Base-by-base conservation (phyloP, 1,140 invertebrate genomes). In the Oreohelix idahoensis region DNA sequence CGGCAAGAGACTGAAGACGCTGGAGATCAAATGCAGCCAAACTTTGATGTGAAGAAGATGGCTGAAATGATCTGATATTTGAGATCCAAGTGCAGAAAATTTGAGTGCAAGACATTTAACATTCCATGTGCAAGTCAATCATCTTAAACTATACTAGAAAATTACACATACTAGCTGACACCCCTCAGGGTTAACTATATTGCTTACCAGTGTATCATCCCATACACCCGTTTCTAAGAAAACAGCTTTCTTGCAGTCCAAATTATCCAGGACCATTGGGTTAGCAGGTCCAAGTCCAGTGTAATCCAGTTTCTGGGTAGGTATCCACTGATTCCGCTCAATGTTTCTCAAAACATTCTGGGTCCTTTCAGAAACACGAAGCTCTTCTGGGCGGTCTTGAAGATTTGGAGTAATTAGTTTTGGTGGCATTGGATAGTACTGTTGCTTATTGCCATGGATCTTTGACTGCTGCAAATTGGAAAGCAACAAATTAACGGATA, bases 291-390 rank as follows among this genome's bases (percentile, higher is more conserved):
- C 92, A 10, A 92, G 79, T 0, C 90, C 90, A 0, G 90, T 91
- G 84, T 90, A 89, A 39, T 89, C 85, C 39, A 88, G 70, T 71
- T 91, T 80, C 38, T 92, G 89, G 0, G 85, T 89, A 35, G 90
- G 91, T 42, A 86, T 84, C 91, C 90, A 92, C 38, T 92, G 92
- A 70, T 88, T 82, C 1, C 91, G 84, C 83, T 92, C 91, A 11
- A 92, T 71, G 83, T 92, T 92, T n/a, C 90, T 84, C 66, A 91
- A 38, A 0, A 88, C 85, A 80, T 91, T 91, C 4, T 90, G 89
- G 8, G 88, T 88, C 86, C 90, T 49, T 85, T 88, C 45, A 75
- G 87, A 13, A 81, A 73, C 32, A 81, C 83, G 13, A 84, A 88
- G 84, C 17, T 89, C 88, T 15, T 78, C 71, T 15, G 73, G 79